Percentiles rank a stretch among this genome's conserved stretches.
These are phyloP conservation scores for Paramormyrops hopkinsi DNA, from an alignment of 2,797 vertebrate species.

Conservation along the genomic window DNA sequence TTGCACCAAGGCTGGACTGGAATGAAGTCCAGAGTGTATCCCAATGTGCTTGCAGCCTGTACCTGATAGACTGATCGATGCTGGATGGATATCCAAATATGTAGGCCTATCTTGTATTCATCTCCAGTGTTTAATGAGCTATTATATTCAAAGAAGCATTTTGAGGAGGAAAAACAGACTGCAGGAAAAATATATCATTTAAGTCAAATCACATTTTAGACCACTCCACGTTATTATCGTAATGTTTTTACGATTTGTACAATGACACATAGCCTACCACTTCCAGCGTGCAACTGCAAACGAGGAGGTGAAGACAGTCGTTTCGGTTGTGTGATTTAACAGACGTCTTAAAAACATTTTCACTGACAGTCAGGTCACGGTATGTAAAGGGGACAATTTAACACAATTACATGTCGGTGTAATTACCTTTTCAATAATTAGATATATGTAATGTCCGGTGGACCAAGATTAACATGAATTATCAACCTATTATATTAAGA, in stretches of 20 bases:
- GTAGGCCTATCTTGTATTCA: background rate
- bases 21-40: background rate
- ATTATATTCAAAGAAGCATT: background rate
- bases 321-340: constrained; percentile 1
- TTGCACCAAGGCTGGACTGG: background rate
- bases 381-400: background rate
- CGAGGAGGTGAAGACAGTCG: background rate
- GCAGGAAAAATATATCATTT: background rate
- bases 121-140: background rate
- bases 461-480: background rate
- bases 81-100: background rate
- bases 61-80: background rate
- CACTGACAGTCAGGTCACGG: background rate
- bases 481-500: background rate
- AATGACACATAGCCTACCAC: background rate
- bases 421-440: constrained; percentile 2
- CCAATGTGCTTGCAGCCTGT: background rate
- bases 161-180: background rate
- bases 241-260: background rate
- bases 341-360: background rate
- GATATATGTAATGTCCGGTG: background rate
- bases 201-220: background rate
- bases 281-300: background rate
- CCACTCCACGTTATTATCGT: background rate
- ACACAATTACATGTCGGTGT: background rate